These are phyloP conservation scores for Melozone crissalis DNA, from an alignment of 2,113 vertebrate species.

Conservation along the genomic window DNA sequence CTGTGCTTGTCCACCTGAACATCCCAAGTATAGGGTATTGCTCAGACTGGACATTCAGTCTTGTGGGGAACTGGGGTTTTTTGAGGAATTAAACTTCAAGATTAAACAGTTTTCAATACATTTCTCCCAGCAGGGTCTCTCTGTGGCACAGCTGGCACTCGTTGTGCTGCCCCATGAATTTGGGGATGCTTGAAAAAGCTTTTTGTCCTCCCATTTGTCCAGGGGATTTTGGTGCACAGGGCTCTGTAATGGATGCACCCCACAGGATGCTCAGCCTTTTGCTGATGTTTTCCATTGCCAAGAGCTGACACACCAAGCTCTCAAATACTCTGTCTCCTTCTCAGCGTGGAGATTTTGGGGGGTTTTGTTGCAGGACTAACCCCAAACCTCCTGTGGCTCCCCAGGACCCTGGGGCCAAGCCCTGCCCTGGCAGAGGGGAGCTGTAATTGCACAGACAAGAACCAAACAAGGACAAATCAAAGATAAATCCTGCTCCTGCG, in stretches of 20 bases:
- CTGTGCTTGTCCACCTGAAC: neutral
- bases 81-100: neutral
- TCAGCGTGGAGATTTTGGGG: neutral
- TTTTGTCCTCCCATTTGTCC: neutral
- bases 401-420: neutral
- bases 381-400: neutral
- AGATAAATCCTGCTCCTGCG: neutral
- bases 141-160: neutral
- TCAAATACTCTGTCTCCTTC: neutral
- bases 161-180: neutral
- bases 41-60: neutral
- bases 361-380: neutral
- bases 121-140: neutral
- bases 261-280: neutral
- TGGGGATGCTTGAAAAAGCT: neutral
- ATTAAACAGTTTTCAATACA: neutral
- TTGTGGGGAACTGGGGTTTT: accelerated
- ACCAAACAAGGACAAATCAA: neutral
- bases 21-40: accelerated
- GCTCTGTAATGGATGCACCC: neutral
- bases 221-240: neutral
- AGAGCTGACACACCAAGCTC: neutral
- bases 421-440: neutral
- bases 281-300: neutral
- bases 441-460: neutral